phyloP scores from a whole-genome alignment of 2,797 vertebrate species.

The Danio aesculapii region DNA sequence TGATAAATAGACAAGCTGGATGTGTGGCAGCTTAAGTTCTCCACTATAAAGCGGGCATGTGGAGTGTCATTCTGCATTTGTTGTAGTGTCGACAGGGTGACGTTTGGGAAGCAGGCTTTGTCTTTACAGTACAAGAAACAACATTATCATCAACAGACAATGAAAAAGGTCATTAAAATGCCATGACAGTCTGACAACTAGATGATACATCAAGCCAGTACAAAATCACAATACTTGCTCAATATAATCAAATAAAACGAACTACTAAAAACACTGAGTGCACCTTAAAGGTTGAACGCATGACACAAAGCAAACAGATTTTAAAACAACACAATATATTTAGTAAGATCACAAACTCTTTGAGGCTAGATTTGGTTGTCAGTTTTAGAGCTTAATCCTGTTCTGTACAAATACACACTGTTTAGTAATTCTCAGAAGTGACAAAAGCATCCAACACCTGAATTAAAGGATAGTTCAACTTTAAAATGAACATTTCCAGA shows the following conservation, averaged over 20 bases:
- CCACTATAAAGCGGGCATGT: constrained; percentile 27
- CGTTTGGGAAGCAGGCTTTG: constrained; percentile 12
- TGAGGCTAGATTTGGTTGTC: too few relatives aligned
- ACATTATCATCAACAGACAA: background rate
- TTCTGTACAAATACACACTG: too few relatives aligned
- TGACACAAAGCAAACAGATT: background rate
- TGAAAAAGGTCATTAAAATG: background rate
- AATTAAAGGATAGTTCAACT: too few relatives aligned
- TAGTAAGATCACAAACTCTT: too few relatives aligned
- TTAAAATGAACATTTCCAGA: too few relatives aligned
- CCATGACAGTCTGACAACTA: background rate
- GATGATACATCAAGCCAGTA: background rate
- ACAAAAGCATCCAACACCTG: too few relatives aligned
- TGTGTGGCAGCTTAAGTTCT: constrained; percentile 19
- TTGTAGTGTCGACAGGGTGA: background rate
- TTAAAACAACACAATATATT: background rate
- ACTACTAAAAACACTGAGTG: background rate
- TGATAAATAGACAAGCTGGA: constrained; percentile 17
- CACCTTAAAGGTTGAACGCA: background rate
- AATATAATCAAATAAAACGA: background rate
- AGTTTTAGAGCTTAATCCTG: too few relatives aligned
- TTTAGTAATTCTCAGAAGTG: too few relatives aligned
- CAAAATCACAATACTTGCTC: background rate
- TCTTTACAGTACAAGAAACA: background rate
- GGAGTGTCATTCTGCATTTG: constrained; percentile 26